Conservation (phyloP, 2,797 vertebrate species). For the Erithacus rubecula region DNA sequence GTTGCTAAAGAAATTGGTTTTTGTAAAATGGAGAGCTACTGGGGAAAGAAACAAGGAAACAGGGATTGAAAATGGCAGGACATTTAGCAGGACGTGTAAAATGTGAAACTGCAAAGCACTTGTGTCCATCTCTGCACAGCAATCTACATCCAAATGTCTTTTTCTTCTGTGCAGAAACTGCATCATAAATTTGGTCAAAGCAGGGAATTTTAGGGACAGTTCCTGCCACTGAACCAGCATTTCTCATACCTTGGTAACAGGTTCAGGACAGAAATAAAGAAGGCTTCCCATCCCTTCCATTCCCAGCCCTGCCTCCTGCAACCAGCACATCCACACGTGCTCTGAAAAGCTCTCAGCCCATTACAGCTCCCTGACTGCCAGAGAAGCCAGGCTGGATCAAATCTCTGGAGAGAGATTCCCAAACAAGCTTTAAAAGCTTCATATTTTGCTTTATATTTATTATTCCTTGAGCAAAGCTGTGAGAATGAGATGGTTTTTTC, state of each 20-base stretch:
- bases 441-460: background rate
- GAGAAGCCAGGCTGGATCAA: background rate
- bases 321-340: fast-evolving
- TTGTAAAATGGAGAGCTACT: background rate
- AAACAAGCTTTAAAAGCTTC: background rate
- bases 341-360: background rate
- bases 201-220: background rate
- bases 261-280: background rate
- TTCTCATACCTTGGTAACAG: background rate
- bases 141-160: background rate
- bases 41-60: background rate
- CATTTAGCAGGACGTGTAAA: background rate
- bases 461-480: conserved; percentile 4
- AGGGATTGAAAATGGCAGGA: background rate
- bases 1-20: background rate
- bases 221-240: background rate
- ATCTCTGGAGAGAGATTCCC: background rate
- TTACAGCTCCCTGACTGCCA: background rate
- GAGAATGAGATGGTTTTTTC: conserved; percentile 19
- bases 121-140: background rate
- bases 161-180: background rate
- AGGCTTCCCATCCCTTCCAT: background rate
- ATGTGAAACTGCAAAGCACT: background rate
- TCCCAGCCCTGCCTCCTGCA: background rate
- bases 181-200: background rate